phyloP scores from a whole-genome alignment of 2,888 invertebrate genomes.

The Notocelia uddmanniana region DNA sequence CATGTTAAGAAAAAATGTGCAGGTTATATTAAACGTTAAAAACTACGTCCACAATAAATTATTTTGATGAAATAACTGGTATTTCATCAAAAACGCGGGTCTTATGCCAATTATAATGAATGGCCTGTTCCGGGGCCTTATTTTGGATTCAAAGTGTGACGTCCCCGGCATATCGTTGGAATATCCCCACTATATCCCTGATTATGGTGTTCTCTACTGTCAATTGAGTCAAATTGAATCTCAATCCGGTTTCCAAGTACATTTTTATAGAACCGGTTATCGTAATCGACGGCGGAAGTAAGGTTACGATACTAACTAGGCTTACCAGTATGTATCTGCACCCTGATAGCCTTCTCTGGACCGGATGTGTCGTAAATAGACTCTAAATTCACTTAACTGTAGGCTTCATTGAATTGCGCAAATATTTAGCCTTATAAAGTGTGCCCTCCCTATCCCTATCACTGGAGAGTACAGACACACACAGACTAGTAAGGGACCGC shows the following conservation, averaged over 20 bases:
- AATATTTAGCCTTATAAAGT: background rate
- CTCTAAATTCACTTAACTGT: background rate
- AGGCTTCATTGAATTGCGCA: background rate
- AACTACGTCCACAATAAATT: too few relatives aligned
- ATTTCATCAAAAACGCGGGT: background rate
- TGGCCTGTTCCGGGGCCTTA: too few relatives aligned
- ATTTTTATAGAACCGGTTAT: background rate
- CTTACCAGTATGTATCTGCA: background rate
- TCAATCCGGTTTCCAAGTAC: background rate
- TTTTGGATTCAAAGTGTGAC: too few relatives aligned
- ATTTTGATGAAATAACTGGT: too few relatives aligned
- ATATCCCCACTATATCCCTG: too few relatives aligned
- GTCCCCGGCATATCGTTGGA: too few relatives aligned
- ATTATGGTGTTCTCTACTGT: too few relatives aligned
- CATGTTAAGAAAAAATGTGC: too few relatives aligned
- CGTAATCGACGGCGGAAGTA: constrained; percentile 5
- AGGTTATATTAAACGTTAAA: too few relatives aligned
- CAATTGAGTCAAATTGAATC: too few relatives aligned
- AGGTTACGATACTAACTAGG: background rate
- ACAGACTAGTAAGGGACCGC: too few relatives aligned
- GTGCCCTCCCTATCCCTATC: background rate
- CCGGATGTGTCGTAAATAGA: background rate
- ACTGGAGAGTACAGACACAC: too few relatives aligned
- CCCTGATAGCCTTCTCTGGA: background rate
- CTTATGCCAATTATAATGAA: background rate